Percentiles rank a stretch among this genome's conserved stretches.
phyloP scores from a whole-genome alignment of 2,888 invertebrate genomes.

The Heliconius hortense region DNA sequence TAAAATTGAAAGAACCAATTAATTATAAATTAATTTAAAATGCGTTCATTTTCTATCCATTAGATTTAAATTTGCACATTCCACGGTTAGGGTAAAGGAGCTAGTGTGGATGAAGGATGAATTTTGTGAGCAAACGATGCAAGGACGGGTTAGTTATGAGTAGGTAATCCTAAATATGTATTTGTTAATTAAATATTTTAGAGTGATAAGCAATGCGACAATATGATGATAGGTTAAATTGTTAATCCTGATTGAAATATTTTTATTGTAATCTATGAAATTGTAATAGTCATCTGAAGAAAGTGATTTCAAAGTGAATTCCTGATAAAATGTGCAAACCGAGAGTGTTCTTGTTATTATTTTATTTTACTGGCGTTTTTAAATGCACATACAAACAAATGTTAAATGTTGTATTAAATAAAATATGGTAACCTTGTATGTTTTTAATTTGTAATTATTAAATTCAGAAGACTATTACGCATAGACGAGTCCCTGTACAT shows the following conservation, averaged over 20 bases:
- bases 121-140: not conserved
- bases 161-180: conserved; percentile 28
- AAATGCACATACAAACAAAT: too few relatives aligned
- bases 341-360: not conserved
- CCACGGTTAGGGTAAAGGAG: conserved; percentile 23
- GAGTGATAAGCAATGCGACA: conserved; percentile 77
- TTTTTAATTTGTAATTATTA: conserved; percentile 1
- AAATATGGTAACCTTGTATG: too few relatives aligned
- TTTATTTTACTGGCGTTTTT: not conserved
- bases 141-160: not conserved
- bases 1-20: conserved; percentile 28
- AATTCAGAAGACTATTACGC: conserved; percentile 33
- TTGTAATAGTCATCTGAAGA: conserved; percentile 37
- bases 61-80: conserved; percentile 31
- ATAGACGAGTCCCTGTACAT: conserved; percentile 62
- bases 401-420: too few relatives aligned
- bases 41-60: conserved; percentile 15
- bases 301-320: not conserved
- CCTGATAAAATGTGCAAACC: not conserved
- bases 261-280: conserved; percentile 37
- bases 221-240: conserved; percentile 75
- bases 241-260: conserved; percentile 47
- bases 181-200: conserved; percentile 43
- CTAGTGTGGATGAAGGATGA: conserved; percentile 11
- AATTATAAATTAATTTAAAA: conserved; percentile 19